Evolutionary conservation across 2,113 vertebrate species (phyloP).

Genomic region (Calypte anna): DNA sequence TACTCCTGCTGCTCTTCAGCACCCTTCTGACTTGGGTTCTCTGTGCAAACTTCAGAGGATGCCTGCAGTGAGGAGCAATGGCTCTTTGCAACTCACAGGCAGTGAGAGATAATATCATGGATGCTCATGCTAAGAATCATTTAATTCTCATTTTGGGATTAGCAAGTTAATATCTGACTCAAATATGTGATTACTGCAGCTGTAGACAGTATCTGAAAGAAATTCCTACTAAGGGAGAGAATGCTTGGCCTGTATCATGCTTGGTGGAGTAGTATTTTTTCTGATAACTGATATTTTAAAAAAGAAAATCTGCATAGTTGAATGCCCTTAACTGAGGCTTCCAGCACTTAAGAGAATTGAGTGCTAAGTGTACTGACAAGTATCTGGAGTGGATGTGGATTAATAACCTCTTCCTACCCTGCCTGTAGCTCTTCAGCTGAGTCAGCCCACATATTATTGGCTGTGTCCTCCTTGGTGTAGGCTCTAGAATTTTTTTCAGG

Average conservation of each 20-base stretch:
- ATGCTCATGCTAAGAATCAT: neutral
- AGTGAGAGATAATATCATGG: neutral
- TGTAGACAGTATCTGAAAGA: neutral
- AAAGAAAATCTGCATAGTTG: neutral
- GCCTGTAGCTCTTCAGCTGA: neutral
- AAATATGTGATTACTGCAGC: neutral
- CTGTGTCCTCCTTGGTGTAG: neutral
- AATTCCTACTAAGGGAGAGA: neutral
- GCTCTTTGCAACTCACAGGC: neutral
- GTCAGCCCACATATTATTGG: neutral
- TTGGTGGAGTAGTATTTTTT: neutral
- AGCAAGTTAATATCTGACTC: neutral
- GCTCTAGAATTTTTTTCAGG: neutral
- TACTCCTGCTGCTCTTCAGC: neutral
- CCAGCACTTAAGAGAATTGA: neutral
- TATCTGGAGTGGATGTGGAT: constrained; percentile 31
- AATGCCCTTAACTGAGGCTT: neutral
- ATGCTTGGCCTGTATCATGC: neutral
- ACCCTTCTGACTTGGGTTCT: neutral
- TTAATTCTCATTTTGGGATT: neutral
- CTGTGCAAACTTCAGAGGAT: neutral
- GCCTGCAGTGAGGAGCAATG: neutral
- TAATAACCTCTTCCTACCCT: neutral
- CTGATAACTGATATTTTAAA: neutral
- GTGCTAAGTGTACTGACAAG: neutral